These are phyloP conservation scores for Apis florea DNA, from an alignment of 1,140 invertebrate genomes.

Conservation along the genomic window DNA sequence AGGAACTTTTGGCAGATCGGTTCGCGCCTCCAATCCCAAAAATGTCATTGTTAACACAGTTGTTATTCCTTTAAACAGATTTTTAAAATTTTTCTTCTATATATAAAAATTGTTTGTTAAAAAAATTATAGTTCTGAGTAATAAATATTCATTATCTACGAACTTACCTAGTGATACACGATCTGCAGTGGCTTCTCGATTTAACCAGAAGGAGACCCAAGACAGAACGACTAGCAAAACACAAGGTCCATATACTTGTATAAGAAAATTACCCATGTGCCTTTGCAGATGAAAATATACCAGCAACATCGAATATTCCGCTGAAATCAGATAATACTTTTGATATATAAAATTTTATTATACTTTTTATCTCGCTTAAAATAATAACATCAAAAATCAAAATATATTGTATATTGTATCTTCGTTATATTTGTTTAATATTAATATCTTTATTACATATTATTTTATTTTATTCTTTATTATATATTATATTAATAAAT, in stretches of 20 bases:
- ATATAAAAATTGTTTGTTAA: background rate
- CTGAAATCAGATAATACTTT: constrained; percentile 75
- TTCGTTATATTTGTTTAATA: too few species aligned
- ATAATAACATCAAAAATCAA: too few species aligned
- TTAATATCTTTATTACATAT: too few species aligned
- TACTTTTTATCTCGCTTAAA: background rate
- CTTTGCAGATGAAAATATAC: constrained; percentile 92
- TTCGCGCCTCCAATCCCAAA: constrained; percentile 90
- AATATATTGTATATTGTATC: too few species aligned
- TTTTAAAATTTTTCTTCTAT: background rate
- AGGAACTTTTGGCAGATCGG: constrained; percentile 92
- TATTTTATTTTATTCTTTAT: too few species aligned
- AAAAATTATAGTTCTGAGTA: too few species aligned
- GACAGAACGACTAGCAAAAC: constrained; percentile 92
- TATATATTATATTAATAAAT: too few species aligned
- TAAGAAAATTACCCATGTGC: constrained; percentile 93
- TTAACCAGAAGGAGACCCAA: constrained; percentile 96
- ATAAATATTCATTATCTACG: too few species aligned
- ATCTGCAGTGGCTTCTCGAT: constrained; percentile 93
- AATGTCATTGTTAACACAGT: constrained; percentile 95
- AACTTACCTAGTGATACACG: constrained; percentile 88
- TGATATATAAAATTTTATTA: background rate
- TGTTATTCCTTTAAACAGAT: constrained; percentile 85
- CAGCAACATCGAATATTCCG: constrained; percentile 88
- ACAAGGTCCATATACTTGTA: constrained; percentile 94